Evolutionary conservation across 2,797 vertebrate genomes (phyloP), one percentile per base, ranked within the genome.

Genomic region (Eurystomus glaucurus): DNA sequence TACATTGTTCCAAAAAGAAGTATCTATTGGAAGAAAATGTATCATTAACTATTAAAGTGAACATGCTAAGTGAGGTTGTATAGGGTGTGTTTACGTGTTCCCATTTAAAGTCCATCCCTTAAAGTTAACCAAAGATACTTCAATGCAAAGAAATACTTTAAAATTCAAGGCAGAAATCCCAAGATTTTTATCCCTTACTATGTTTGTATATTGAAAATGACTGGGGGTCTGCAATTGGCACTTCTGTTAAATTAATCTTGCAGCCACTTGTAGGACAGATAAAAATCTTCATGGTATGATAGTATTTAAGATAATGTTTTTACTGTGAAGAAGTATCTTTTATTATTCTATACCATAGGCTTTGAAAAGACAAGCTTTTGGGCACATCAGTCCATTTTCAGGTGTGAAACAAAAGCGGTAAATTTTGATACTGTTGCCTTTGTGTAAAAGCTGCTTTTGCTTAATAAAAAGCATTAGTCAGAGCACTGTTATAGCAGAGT

Each of bases 391-490:
- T n/a, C 39, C 2, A 1, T 9, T 85, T 83, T 15, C 64, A 64
- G 55, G 37, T 71, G 50, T 78, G 80, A 64, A 90, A 46, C 1
- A 2, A 81, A 68, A 60, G n/a, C 39, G 23, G 0, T 54, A n/a
- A 14, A 22, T 82, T 69, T 85, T 62, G 25, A 14, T 46, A 1
- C n/a, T 12, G 11, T 0, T 14, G 28, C 41, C 0, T 1, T 55
- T 28, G 33, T 75, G 2, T 28, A 14, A 23, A 61, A 85, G 37
- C 43, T 78, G 33, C 10, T 64, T 46, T 43, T 81, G 8, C 39
- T 72, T 13, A 72, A 2, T 81, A 15, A 18, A 9, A 46, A 45
- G 13, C 57, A 39, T 23, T 23, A 31, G 23, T 11, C 22, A 54
- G 62, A 41, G 35, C 25, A 14, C 28, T 2, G 0, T 17, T 62